Conservation (phyloP, 2,888 invertebrate species). For the Parnassius glacialis region DNA sequence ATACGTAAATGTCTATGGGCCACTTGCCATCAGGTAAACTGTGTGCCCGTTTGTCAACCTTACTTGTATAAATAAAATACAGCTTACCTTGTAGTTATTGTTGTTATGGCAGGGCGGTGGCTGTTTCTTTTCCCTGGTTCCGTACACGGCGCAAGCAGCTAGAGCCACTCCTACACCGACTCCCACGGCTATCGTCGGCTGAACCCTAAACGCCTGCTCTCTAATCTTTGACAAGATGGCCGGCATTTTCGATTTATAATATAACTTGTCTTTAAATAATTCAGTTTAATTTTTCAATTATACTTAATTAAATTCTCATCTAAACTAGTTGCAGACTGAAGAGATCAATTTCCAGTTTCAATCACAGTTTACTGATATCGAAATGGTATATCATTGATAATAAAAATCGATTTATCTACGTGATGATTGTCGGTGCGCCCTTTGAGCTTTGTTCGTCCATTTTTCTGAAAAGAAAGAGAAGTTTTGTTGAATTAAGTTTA, state of each 20-base stretch:
- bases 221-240: constrained; percentile 72
- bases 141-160: constrained; percentile 68
- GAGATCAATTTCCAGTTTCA: constrained; percentile 40
- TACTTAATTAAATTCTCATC: constrained; percentile 14
- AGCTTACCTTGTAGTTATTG: constrained; percentile 71
- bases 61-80: too few species aligned
- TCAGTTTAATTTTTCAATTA: not conserved
- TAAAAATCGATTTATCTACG: constrained; percentile 17
- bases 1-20: too few species aligned
- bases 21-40: too few species aligned
- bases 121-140: constrained; percentile 65
- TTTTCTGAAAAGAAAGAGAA: constrained; percentile 57
- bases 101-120: constrained; percentile 63
- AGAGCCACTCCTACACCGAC: constrained; percentile 71
- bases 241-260: constrained; percentile 55
- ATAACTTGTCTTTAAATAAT: not conserved
- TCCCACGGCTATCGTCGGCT: constrained; percentile 66
- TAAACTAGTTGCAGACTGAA: constrained; percentile 9
- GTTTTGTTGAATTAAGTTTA: not conserved
- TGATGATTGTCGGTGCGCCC: constrained; percentile 29
- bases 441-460: constrained; percentile 49
- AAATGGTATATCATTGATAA: not conserved
- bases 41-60: too few species aligned
- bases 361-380: constrained; percentile 31
- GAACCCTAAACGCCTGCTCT: constrained; percentile 67